These are phyloP conservation scores for Hoplias malabaricus DNA, from an alignment of 2,113 vertebrate species.

Conservation along the genomic window DNA sequence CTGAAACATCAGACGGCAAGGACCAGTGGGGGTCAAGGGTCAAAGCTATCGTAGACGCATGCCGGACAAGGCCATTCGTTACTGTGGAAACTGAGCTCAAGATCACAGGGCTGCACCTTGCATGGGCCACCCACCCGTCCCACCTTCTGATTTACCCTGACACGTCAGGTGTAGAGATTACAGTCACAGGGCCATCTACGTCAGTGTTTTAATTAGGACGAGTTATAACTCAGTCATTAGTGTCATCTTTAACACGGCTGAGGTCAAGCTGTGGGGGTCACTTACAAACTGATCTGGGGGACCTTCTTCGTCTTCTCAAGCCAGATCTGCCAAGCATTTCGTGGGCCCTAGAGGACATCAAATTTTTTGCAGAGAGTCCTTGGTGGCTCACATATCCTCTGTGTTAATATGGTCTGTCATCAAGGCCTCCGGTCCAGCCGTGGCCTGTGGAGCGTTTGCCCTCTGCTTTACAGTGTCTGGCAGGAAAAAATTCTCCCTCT, in stretches of 20 bases:
- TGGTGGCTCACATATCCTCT: constrained; percentile 10
- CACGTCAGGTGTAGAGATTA: constrained; percentile 35
- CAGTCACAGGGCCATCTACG: not conserved
- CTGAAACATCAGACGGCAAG: constrained; percentile 49
- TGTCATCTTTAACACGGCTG: not conserved
- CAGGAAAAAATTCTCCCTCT: constrained; percentile 4
- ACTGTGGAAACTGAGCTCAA: constrained; percentile 30
- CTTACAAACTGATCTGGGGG: constrained; percentile 2
- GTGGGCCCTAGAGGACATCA: not conserved
- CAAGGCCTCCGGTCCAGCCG: not conserved
- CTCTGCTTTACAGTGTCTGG: constrained; percentile 16
- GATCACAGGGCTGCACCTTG: constrained; percentile 44
- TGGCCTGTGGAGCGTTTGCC: constrained; percentile 20
- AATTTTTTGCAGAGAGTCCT: not conserved
- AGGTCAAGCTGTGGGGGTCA: not conserved
- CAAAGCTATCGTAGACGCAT: constrained; percentile 43
- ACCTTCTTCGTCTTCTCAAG: not conserved
- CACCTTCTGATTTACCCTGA: constrained; percentile 14
- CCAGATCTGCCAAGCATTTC: not conserved
- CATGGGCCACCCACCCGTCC: constrained; percentile 10
- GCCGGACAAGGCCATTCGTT: constrained; percentile 28
- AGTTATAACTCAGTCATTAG: not conserved
- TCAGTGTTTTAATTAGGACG: constrained; percentile 17
- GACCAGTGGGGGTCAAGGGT: constrained; percentile 26
- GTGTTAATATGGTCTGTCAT: constrained; percentile 23